Conservation (phyloP, 2,113 vertebrate species). For the Oostethus manadensis region DNA sequence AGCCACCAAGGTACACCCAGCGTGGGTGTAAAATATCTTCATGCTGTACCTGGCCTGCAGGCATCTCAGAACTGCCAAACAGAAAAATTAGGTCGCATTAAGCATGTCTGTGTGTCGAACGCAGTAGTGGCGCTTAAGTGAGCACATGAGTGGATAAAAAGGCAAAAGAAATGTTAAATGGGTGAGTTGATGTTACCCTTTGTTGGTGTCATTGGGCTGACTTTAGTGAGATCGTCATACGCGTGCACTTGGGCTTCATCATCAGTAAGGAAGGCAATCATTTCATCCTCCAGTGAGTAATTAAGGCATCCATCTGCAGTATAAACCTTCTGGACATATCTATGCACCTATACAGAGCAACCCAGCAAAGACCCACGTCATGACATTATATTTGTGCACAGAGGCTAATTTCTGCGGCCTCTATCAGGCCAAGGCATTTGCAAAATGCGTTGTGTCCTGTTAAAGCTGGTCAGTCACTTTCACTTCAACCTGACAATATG, state of each 20-base stretch:
- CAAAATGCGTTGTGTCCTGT: not conserved
- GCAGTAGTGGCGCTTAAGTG: not conserved
- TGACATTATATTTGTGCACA: not conserved
- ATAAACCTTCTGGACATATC: conserved; percentile 39
- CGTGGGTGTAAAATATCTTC: conserved; percentile 87
- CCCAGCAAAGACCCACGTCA: not conserved
- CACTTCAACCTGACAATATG: conserved; percentile 10
- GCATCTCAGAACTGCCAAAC: conserved; percentile 83
- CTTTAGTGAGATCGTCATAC: conserved; percentile 91
- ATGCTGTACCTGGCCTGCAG: conserved; percentile 85
- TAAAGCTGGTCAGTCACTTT: conserved; percentile 8
- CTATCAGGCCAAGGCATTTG: no score
- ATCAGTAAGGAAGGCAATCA: conserved; percentile 78
- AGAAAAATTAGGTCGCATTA: conserved; percentile 15
- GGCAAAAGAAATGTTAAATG: not conserved
- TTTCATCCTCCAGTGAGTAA: conserved; percentile 75
- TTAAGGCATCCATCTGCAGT: conserved; percentile 39
- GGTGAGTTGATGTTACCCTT: conserved; percentile 74
- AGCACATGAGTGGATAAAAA: not conserved
- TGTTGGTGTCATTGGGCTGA: conserved; percentile 87
- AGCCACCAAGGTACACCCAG: conserved; percentile 93
- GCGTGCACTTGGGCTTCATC: conserved; percentile 80
- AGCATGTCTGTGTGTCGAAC: not conserved
- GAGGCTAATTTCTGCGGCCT: not conserved
- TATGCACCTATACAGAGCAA: conserved; percentile 60